Conservation (phyloP, 2,888 invertebrate genomes). For the Conistra vaccinii region DNA sequence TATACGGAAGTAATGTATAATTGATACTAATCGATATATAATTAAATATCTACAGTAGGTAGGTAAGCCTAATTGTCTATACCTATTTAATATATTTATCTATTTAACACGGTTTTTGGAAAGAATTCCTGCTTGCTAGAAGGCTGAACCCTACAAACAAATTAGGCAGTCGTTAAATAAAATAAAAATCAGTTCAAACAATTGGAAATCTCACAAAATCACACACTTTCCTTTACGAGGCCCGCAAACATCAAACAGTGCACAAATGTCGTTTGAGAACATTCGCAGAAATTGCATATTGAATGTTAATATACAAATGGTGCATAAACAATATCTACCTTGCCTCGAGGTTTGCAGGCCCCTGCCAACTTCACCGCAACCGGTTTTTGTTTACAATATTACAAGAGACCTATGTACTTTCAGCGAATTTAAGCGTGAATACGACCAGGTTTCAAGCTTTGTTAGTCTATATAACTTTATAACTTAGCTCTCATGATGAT, state of each 20-base stretch:
- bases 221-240: conserved; percentile 38
- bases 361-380: conserved; percentile 39
- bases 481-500: not conserved
- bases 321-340: conserved; percentile 58
- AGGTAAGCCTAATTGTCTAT: too few species aligned
- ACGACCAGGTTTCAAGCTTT: conserved; percentile 15
- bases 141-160: too few species aligned
- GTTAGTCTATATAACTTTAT: conserved; percentile 22
- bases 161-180: too few species aligned
- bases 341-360: conserved; percentile 30
- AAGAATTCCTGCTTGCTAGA: too few species aligned
- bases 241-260: conserved; percentile 53
- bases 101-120: too few species aligned
- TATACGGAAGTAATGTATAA: too few species aligned
- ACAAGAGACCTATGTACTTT: conserved; percentile 40
- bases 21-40: too few species aligned
- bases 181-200: conserved; percentile 19
- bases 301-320: conserved; percentile 58
- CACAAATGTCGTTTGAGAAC: conserved; percentile 50
- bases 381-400: conserved; percentile 51
- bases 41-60: too few species aligned
- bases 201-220: conserved; percentile 30
- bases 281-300: conserved; percentile 61
- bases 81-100: too few species aligned
- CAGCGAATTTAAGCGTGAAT: conserved; percentile 32